Percentiles rank a stretch among this genome's conserved stretches.
Conservation (phyloP, 37 sponge, comb jelly and placozoan genomes). For the Ianthella basta region DNA sequence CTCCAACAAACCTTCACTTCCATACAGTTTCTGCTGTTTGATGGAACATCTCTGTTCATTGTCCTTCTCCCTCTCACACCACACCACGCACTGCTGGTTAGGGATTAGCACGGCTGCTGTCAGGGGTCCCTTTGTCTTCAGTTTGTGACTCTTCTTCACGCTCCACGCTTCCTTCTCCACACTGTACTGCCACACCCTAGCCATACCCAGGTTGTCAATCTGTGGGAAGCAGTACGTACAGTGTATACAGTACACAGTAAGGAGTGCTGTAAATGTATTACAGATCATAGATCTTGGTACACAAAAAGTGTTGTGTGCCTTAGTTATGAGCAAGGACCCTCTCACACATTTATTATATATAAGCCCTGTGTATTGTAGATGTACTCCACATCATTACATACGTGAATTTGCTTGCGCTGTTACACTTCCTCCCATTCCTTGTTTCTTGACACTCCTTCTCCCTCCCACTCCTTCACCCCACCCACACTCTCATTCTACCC, state of each 20-base stretch:
- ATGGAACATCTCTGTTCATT: too few relatives aligned
- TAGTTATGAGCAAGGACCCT: too few relatives aligned
- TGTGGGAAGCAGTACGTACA: not conserved
- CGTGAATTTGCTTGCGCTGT: too few relatives aligned
- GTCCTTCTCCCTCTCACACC: constrained; percentile 7
- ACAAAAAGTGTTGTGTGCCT: too few relatives aligned
- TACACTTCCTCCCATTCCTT: too few relatives aligned
- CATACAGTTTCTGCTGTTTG: not conserved
- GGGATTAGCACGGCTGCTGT: not conserved
- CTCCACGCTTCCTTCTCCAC: constrained; percentile 1
- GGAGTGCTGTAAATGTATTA: too few relatives aligned
- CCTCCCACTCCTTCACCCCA: too few relatives aligned
- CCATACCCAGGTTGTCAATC: not conserved
- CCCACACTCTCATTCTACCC: not conserved
- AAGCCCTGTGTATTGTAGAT: too few relatives aligned
- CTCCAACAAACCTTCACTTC: not conserved
- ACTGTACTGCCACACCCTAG: not conserved
- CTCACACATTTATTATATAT: not conserved
- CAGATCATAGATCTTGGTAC: too few relatives aligned
- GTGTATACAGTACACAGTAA: too few relatives aligned
- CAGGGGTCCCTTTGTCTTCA: not conserved
- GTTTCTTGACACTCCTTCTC: too few relatives aligned
- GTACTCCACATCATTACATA: too few relatives aligned
- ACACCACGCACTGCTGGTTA: not conserved
- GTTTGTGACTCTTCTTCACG: not conserved